phyloP scores from a whole-genome alignment of 2,888 invertebrate genomes.

The Pseudeuparius sepicola region DNA sequence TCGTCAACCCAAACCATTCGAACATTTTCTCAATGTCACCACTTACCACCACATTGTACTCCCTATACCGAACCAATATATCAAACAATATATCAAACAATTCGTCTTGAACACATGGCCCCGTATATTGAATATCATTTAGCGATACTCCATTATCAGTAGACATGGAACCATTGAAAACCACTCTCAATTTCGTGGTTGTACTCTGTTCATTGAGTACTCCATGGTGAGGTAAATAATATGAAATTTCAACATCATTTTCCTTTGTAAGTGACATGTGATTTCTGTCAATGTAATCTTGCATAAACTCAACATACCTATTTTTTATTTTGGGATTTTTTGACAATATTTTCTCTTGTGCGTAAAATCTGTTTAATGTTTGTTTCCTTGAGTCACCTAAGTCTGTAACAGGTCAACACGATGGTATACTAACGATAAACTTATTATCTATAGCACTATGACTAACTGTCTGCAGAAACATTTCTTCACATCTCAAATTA shows the following conservation, averaged over 20 bases:
- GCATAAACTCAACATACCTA: not conserved
- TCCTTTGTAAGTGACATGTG: too few species aligned
- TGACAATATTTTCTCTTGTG: not conserved
- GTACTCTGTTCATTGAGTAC: constrained; percentile 8
- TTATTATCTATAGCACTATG: too few species aligned
- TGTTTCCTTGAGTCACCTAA: not conserved
- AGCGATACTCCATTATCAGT: constrained; percentile 9
- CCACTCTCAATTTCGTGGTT: constrained; percentile 10
- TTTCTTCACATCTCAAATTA: too few species aligned
- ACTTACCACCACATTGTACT: constrained; percentile 14
- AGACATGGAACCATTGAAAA: constrained; percentile 9
- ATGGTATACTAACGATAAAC: too few species aligned
- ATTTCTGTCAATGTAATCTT: not conserved
- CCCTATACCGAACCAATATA: constrained; percentile 12
- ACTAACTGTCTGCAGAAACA: too few species aligned
- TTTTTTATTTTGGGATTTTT: not conserved
- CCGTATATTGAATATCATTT: constrained; percentile 9
- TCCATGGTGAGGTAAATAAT: constrained; percentile 11
- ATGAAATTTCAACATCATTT: too few species aligned
- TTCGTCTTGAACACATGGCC: constrained; percentile 8
- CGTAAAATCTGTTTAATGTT: not conserved
- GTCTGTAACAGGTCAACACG: too few species aligned
- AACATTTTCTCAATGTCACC: constrained; percentile 14
- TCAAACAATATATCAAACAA: constrained; percentile 7
- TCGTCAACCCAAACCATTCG: constrained; percentile 4